These are phyloP conservation scores for Scaptomyza reducta DNA, from an alignment of 2,888 invertebrate species.

Conservation along the genomic window DNA sequence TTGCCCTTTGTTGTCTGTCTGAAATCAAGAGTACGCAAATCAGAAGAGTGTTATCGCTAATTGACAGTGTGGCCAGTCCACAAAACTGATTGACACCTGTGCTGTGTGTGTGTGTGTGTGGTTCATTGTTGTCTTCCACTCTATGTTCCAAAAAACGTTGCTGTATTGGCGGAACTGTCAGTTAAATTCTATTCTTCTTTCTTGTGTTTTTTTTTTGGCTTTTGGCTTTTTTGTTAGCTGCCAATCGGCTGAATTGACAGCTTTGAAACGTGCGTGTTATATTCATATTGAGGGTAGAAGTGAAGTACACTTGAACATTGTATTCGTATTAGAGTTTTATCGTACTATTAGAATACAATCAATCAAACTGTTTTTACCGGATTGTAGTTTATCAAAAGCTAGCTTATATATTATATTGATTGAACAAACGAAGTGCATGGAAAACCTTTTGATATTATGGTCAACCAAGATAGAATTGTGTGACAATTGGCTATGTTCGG, in stretches of 20 bases:
- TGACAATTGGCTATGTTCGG: no score
- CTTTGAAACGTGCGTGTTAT: neutral
- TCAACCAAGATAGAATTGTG: no score
- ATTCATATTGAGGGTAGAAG: neutral
- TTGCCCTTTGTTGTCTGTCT: no score
- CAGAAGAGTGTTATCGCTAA: conserved; percentile 25
- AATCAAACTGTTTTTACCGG: no score
- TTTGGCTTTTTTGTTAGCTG: conserved; percentile 20
- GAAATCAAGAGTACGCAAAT: neutral
- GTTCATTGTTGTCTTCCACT: neutral
- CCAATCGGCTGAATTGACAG: conserved; percentile 46
- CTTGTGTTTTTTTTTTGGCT: neutral
- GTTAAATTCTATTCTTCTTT: conserved; percentile 11
- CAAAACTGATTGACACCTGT: conserved; percentile 45
- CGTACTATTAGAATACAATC: no score
- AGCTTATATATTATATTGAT: no score
- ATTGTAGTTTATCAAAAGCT: no score
- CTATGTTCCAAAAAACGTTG: conserved; percentile 23
- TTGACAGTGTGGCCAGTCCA: conserved; percentile 35
- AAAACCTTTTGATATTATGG: no score
- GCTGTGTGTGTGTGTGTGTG: neutral
- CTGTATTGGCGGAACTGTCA: conserved; percentile 45
- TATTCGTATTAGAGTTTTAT: neutral
- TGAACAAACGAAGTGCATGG: no score
- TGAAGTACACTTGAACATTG: conserved; percentile 12